Conservation (phyloP, 2,888 invertebrate genomes). For the Clunio marinus region DNA sequence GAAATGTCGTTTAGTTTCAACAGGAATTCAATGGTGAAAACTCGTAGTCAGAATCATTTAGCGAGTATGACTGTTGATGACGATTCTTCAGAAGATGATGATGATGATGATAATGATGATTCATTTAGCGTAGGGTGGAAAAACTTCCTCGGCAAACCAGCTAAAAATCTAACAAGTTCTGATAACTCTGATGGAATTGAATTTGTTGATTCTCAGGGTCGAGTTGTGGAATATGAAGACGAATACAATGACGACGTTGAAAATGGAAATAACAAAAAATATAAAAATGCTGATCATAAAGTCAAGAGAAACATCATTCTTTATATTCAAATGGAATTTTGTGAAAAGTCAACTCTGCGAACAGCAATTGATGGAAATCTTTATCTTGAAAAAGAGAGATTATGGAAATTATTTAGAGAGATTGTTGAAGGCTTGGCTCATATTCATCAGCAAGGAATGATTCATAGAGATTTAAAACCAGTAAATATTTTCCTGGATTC, state of each 20-base stretch:
- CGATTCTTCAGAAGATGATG: conserved; percentile 8
- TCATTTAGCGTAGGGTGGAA: conserved; percentile 17
- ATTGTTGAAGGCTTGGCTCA: conserved; percentile 85
- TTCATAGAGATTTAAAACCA: conserved; percentile 79
- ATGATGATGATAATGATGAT: no score
- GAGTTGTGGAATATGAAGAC: conserved; percentile 44
- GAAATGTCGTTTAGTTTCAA: neutral
- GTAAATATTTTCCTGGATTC: conserved; percentile 94
- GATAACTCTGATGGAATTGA: conserved; percentile 46
- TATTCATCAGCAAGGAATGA: conserved; percentile 89
- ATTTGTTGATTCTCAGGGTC: conserved; percentile 49
- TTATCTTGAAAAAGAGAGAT: conserved; percentile 68
- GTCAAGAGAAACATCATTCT: conserved; percentile 47
- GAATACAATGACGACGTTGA: conserved; percentile 41
- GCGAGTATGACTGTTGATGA: neutral
- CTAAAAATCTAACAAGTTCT: neutral
- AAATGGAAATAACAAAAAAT: conserved; percentile 42
- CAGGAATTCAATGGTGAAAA: conserved; percentile 41
- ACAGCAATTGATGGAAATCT: conserved; percentile 83
- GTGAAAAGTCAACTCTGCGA: conserved; percentile 88
- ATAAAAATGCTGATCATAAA: neutral
- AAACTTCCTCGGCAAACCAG: neutral
- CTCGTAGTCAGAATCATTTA: conserved; percentile 47
- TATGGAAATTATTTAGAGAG: conserved; percentile 92
- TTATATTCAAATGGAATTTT: conserved; percentile 98